Conservation (phyloP, 2,888 invertebrate genomes). For the Colletes collaris region DNA sequence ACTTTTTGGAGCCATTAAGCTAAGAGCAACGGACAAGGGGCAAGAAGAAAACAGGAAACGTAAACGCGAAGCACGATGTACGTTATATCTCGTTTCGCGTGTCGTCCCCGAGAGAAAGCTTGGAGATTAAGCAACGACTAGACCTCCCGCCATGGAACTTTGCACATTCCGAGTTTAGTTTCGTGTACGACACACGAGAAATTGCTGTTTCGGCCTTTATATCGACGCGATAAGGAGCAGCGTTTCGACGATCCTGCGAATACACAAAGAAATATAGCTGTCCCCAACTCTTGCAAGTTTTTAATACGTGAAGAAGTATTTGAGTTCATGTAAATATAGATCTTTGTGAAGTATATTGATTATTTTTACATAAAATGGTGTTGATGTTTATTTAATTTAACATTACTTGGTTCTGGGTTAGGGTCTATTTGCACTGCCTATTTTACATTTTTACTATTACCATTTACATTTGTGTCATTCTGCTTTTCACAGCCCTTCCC, state of each 20-base stretch:
- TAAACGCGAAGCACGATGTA: slow-evolving; percentile 42
- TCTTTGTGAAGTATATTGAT: no score
- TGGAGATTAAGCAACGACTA: slow-evolving; percentile 49
- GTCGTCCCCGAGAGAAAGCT: slow-evolving; percentile 46
- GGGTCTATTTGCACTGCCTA: no score
- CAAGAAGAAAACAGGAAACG: slow-evolving; percentile 19
- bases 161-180: slow-evolving; percentile 19
- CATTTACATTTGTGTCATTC: no score
- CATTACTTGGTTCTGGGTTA: no score
- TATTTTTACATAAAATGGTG: no score
- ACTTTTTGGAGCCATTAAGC: slow-evolving; percentile 45
- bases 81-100: slow-evolving; percentile 35
- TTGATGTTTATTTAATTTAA: no score
- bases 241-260: not conserved
- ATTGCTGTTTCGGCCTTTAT: slow-evolving; percentile 13
- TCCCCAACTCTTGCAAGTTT: no score
- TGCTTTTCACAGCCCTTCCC: no score
- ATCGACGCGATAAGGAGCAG: slow-evolving; percentile 3
- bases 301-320: no score
- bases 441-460: no score
- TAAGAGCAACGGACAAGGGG: slow-evolving; percentile 17
- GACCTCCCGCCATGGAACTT: slow-evolving; percentile 20
- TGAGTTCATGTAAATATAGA: no score
- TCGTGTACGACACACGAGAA: slow-evolving; percentile 11
- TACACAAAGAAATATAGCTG: no score